Base-by-base conservation (phyloP, 2,797 vertebrate species). In the Diplodus puntazzo region DNA sequence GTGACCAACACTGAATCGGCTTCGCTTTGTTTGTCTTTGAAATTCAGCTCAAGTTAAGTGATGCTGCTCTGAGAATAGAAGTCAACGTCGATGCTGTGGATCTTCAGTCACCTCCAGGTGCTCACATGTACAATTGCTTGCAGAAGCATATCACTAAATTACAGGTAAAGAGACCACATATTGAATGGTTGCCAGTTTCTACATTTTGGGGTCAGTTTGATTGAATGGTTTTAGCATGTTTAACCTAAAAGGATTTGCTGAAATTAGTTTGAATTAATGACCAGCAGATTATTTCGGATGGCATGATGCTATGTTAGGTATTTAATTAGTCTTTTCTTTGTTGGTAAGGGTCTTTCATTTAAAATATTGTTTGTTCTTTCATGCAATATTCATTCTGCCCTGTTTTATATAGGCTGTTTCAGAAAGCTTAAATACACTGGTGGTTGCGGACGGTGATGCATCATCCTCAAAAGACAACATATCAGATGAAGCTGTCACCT, bases 61-160 rank as follows among this genome's bases (percentile, higher is more conserved):
- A 97, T 11, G 95, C 95, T 92, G 95, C 94, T 43, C 94, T 99
- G 93, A 97, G 94, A 94, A 94, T 98, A 91, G 94, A 95, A 73
- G 94, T 96, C 65, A 95, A 96, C 91, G 90, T 95, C 68, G 94
- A 89, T 66, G 94, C 94, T 92, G 81, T 96, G 94, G 90, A 94
- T 81, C 87, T 89, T 66, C 89, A 93, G 10, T 89, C 94, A 34
- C 88, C 95, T 79, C 93, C 96, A 82, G 95, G 96, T 49, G 45
- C 92, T 8, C 86, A 94, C 34, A 85, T 97, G 45, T 93, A 94
- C 91, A 94, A 60, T 87, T 95, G 94, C 92, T 94, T 99, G 88
- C 96, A 97, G 85, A 94, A 96, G 66, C 97, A 99, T 73, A 93
- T 99, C 84, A 89, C 91, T 53, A 95, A 96, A 92, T 95, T 99